Evolutionary conservation across 1,140 invertebrate species (phyloP).

Genomic region (Ips nitidus): DNA sequence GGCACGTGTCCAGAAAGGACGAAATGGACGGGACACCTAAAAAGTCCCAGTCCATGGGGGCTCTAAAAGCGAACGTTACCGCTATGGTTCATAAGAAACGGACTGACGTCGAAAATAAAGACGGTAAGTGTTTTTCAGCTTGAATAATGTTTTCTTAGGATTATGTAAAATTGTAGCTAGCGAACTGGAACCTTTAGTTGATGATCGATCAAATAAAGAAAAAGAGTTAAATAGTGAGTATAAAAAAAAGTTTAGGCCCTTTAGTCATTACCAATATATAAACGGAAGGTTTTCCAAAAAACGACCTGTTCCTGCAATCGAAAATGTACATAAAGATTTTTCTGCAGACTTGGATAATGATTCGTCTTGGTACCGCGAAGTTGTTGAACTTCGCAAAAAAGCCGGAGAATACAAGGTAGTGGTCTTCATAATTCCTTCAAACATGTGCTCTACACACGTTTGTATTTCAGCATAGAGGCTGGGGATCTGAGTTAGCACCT

Average conservation of each 20-base stretch:
- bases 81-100: slow-evolving; percentile 68
- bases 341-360: slow-evolving; percentile 50
- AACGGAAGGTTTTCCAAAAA: slow-evolving; percentile 66
- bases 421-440: neutral
- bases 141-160: neutral
- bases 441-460: neutral
- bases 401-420: slow-evolving; percentile 89
- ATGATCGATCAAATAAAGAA: slow-evolving; percentile 63
- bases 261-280: slow-evolving; percentile 76
- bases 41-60: slow-evolving; percentile 85
- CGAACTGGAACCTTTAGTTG: slow-evolving; percentile 78
- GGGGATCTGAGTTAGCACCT: slow-evolving; percentile 82
- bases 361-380: slow-evolving; percentile 78
- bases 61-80: slow-evolving; percentile 68
- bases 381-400: slow-evolving; percentile 85
- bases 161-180: slow-evolving; percentile 48
- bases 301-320: slow-evolving; percentile 57
- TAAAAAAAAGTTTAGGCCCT: slow-evolving; percentile 79
- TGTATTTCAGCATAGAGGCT: slow-evolving; percentile 75
- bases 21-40: slow-evolving; percentile 61
- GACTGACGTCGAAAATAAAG: slow-evolving; percentile 51
- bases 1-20: slow-evolving; percentile 56
- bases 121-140: slow-evolving; percentile 40
- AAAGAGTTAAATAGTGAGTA: slow-evolving; percentile 74
- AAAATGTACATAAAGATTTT: slow-evolving; percentile 43